Conservation (phyloP, 2,888 invertebrate genomes). For the Lithosia quadra region DNA sequence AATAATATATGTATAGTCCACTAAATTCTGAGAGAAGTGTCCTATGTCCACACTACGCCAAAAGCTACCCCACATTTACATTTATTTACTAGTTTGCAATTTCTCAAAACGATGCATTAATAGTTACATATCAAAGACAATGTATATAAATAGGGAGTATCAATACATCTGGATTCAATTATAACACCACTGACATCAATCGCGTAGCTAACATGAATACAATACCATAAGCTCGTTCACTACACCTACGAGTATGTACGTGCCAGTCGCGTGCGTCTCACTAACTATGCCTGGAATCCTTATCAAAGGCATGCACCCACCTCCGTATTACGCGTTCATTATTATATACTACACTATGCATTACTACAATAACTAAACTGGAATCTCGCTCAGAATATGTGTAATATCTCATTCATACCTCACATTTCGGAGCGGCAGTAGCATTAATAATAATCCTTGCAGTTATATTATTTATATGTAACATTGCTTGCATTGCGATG, state of each 20-base stretch:
- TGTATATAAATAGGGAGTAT: too few relatives aligned
- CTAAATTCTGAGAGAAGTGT: too few relatives aligned
- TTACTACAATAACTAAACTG: constrained; percentile 76
- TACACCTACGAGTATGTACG: constrained; percentile 38
- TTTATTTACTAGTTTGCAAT: too few relatives aligned
- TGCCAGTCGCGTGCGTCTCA: constrained; percentile 65
- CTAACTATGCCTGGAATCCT: constrained; percentile 79
- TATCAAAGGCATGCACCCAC: constrained; percentile 83
- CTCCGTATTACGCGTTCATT: constrained; percentile 70
- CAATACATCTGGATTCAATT: constrained; percentile 3
- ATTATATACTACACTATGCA: constrained; percentile 70
- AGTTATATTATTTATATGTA: constrained; percentile 26
- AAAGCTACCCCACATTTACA: too few relatives aligned
- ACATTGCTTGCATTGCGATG: constrained; percentile 32
- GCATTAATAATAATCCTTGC: constrained; percentile 53
- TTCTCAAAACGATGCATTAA: too few relatives aligned
- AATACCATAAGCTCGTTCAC: constrained; percentile 42
- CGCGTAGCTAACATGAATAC: constrained; percentile 31
- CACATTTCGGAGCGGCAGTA: constrained; percentile 53
- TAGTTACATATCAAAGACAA: too few relatives aligned
- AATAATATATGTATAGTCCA: too few relatives aligned
- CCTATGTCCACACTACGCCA: too few relatives aligned
- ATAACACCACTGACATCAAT: constrained; percentile 24
- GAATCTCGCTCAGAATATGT: constrained; percentile 70
- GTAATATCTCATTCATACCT: constrained; percentile 70